Base-by-base conservation (phyloP, 2,888 invertebrate genomes). In the Desoria tigrina region DNA sequence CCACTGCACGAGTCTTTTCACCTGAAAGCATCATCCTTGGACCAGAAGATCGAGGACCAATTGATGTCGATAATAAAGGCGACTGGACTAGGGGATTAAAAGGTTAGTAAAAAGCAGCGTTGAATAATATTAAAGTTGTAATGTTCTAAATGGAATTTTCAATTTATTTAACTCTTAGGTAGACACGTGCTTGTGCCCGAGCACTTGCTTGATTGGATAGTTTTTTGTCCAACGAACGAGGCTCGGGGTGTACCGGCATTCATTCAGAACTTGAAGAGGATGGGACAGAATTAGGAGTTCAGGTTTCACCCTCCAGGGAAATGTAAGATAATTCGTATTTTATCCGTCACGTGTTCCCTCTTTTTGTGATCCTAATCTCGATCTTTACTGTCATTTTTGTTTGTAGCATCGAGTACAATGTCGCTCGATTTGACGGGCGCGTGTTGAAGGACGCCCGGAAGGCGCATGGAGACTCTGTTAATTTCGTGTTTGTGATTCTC, bases 81-180 rank as follows among this genome's bases (percentile, higher is more conserved):
- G 91, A 94, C 61, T 95, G 94, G 93, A 88, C 89, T 0, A 79
- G 82, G 1, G 86, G 86, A 39, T 83, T 93, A 78, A 82, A 89
- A 69, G 79, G 81, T 42, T 77, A 78, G 65, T n/a, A n/a, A 28
- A 6, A n/a, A 9, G 27, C 28, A 28, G 55, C 7, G n/a, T 16
- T 55, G 26, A 21, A 11, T 7, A 27, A 55, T 16, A 32, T 32
- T 32, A 32, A 32, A 32, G 4, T 32, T 16, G 14, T 55, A 27
- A 18, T 7, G n/a, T 55, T 28, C 21, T 58, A 21, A 26, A 42
- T 39, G 28, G 14, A 27, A 26, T 42, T 27, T 27, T 50, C 32
- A 28, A 28, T 65, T 58, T 63, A 65, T 16, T 39, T 62, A 56
- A n/a, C 32, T 28, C 59, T 2, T 57, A 76, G 76, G 51, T 1